Conservation (phyloP, 1,140 invertebrate genomes). For the Pseudomyrmex cubaensis region DNA sequence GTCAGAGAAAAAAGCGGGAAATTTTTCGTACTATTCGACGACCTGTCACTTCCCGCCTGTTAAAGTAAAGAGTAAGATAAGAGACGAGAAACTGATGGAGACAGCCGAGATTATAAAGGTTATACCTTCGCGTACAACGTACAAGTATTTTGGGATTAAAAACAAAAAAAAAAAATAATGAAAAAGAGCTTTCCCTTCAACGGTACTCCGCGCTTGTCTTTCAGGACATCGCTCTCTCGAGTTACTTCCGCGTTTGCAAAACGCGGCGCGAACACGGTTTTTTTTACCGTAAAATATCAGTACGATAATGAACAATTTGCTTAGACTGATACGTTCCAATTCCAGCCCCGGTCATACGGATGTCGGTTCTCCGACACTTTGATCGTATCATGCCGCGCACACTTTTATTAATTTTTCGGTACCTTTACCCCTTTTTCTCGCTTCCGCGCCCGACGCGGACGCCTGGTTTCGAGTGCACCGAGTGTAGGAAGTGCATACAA, state of each 20-base stretch:
- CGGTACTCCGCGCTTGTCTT: background rate
- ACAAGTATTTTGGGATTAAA: too few species aligned
- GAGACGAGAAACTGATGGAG: background rate
- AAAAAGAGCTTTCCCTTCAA: background rate
- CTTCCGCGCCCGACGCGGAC: background rate
- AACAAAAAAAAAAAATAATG: too few species aligned
- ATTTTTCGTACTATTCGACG: background rate
- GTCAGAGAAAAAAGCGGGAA: background rate
- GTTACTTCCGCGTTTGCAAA: slow-evolving; percentile 25
- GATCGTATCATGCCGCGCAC: slow-evolving; percentile 5
- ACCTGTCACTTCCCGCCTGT: background rate
- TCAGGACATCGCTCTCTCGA: background rate
- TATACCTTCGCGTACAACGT: too few species aligned
- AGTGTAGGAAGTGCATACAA: slow-evolving; percentile 15
- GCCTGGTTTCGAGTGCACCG: background rate
- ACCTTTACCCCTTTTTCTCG: background rate
- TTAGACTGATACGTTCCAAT: background rate
- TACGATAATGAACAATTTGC: background rate
- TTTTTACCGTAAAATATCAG: background rate
- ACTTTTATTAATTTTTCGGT: background rate
- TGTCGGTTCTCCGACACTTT: too few species aligned
- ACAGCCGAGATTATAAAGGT: background rate
- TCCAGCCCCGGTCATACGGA: background rate
- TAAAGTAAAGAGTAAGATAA: background rate
- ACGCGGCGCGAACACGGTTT: background rate